Percentiles rank a stretch among this genome's conserved stretches.
phyloP scores from a whole-genome alignment of 2,888 invertebrate species.

The Anthoptus insignis region DNA sequence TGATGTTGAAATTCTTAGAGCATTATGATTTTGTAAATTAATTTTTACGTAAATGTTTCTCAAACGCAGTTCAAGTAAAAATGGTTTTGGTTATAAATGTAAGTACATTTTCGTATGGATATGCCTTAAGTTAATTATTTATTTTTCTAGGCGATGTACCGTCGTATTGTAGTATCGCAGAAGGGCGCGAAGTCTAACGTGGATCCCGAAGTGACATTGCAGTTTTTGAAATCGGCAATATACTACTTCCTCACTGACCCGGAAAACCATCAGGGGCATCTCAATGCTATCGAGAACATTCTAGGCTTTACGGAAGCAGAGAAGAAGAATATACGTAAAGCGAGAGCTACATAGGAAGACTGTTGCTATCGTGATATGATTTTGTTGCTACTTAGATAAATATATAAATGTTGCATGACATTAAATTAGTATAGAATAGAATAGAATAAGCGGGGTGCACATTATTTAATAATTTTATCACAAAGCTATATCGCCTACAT shows the following conservation, averaged over 20 bases:
- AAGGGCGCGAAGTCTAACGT: conserved; percentile 90
- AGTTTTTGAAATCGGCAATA: conserved; percentile 97
- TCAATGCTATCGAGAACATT: conserved; percentile 97
- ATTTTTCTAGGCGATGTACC: conserved; percentile 92
- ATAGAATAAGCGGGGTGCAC: conserved; percentile 55
- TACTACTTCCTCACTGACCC: conserved; percentile 97
- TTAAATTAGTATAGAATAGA: conserved; percentile 43
- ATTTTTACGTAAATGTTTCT: not conserved
- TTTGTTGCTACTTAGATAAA: conserved; percentile 46
- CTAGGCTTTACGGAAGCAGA: conserved; percentile 95
- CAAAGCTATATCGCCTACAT: no score
- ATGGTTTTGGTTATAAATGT: not conserved
- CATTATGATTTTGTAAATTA: not conserved
- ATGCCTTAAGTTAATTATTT: not conserved
- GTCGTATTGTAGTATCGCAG: conserved; percentile 93
- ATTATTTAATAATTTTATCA: conserved; percentile 50
- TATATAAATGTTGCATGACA: conserved; percentile 55
- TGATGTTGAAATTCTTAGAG: conserved; percentile 19
- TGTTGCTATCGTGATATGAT: conserved; percentile 76
- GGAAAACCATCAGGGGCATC: conserved; percentile 95
- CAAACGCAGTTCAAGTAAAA: not conserved
- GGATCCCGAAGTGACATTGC: conserved; percentile 97
- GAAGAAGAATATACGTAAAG: conserved; percentile 93
- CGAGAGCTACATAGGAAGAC: conserved; percentile 82
- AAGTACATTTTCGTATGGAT: not conserved